Base-by-base conservation (phyloP, 2,888 invertebrate species). In the Agriotes lineatus region DNA sequence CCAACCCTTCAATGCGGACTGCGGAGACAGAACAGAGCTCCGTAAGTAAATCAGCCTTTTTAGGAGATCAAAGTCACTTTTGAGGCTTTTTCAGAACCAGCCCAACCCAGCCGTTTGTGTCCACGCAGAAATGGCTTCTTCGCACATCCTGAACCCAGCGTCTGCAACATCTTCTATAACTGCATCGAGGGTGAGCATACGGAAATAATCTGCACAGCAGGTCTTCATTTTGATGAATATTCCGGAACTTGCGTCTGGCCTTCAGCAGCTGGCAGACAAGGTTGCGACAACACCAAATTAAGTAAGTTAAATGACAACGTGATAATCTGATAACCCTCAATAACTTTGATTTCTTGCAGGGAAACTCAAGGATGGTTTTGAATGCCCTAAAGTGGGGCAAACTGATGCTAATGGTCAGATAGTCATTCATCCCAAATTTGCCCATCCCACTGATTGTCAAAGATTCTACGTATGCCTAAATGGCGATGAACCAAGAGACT, bases 231-330 rank as follows among this genome's bases (percentile, higher is more conserved):
- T 84, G 95, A 96, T 81, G 95, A 96, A 83, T 93, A 91, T 85
- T 90, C 91, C 44, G 96, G 96, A 63, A 95, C 93, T 60, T 96
- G 96, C 82, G 95, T 95, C 59, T 96, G 96, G 96, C 95, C 96
- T 2, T 93, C 91, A 69, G 85, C 91, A 9, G 92, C 93, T 35
- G 92, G 90, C 74, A 90, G 95, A 78, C 88, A 90, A 79, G 94
- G 93, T 77, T 93, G 93, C 84, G 85, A 86, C 73, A 85, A 83
- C 25, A 85, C 85, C 72, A 78, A 73, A 61, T 72, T 78, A 39
- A 85, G 86, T 86, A 79, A 83, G 83, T 0, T 37, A 7, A n/a
- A n/a, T n/a, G n/a, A n/a, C n/a, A n/a, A n/a, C n/a, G n/a, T n/a
- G n/a, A n/a, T n/a, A n/a, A n/a, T n/a, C n/a, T n/a, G n/a, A n/a